Evolutionary conservation across 2,797 vertebrate species (phyloP), one percentile per base, ranked within the genome.

Genomic region (Prionace glauca): DNA sequence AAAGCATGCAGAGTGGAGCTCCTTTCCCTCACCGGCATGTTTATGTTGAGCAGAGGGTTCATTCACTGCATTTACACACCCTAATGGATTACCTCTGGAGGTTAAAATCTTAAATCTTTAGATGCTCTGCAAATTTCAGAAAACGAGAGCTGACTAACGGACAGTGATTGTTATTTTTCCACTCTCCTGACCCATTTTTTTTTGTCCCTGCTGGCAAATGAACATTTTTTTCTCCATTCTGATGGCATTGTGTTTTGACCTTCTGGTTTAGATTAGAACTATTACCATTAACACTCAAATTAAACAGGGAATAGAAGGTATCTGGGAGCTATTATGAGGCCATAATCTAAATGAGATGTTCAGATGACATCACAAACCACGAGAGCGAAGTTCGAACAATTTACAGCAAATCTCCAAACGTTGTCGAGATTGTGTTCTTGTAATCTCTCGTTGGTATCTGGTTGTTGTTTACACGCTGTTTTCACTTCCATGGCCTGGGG

Each of bases 201-300:
- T 92, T 69, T 69, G 90, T 92, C 90, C 41, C 62, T 92, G 90
- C 62, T 92, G 90, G 90, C 62, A 92, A 69, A 20, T 36, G 62
- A 92, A 92, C 62, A 22, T 92, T 92, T 92, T 92, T n/a, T n/a
- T n/a, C 60, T 92, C 62, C 18, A 20, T 67, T 92, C 90, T 69
- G 62, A 92, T 22, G 36, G 65, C 90, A 41, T 92, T 24, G 90
- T 41, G 24, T 16, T 92, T 36, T 20, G 20, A 92, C n/a, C 65
- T 92, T 69, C 90, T 92, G 90, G 62, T 92, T 92, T 92, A 41
- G 90, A 92, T 92, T 92, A 92, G n/a, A 92, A 92, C 69, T 92
- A 92, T 92, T 92, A 41, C 90, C 90, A 69, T 92, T 92, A 92
- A 92, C 90, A n/a, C 90, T 92, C 90, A 92, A 92, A 92, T 69